phyloP scores from a whole-genome alignment of 2,888 invertebrate genomes.

The Gasteruption jaculator region DNA sequence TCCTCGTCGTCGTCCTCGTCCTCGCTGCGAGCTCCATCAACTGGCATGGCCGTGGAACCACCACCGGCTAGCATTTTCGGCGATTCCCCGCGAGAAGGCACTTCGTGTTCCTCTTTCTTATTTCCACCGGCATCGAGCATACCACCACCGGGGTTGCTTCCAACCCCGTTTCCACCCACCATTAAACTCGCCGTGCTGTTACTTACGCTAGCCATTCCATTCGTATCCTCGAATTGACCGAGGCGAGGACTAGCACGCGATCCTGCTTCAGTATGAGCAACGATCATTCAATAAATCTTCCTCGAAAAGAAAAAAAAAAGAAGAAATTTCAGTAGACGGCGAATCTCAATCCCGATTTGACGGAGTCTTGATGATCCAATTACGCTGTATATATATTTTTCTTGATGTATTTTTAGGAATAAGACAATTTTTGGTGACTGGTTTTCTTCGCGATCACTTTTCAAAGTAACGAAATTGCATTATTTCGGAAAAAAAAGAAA shows the following conservation, averaged over 20 bases:
- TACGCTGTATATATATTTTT: too few relatives aligned
- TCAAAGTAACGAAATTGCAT: too few relatives aligned
- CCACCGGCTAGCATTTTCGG: slow-evolving; percentile 33
- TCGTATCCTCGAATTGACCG: slow-evolving; percentile 34
- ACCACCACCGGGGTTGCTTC: slow-evolving; percentile 30
- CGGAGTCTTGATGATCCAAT: too few relatives aligned
- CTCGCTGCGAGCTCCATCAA: slow-evolving; percentile 27
- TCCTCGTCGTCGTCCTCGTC: slow-evolving; percentile 20
- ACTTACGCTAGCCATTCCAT: too few relatives aligned
- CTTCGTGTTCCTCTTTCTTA: slow-evolving; percentile 49
- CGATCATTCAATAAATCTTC: too few relatives aligned
- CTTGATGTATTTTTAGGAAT: too few relatives aligned
- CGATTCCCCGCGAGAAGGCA: slow-evolving; percentile 50
- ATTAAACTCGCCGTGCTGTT: slow-evolving; percentile 7
- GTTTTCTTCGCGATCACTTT: too few relatives aligned
- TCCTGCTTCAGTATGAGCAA: slow-evolving; percentile 33
- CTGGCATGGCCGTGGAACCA: slow-evolving; percentile 30
- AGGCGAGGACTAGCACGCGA: slow-evolving; percentile 37
- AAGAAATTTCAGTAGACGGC: too few relatives aligned
- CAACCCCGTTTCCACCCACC: slow-evolving; percentile 26
- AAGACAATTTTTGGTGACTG: too few relatives aligned
- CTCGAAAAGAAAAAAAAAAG: too few relatives aligned
- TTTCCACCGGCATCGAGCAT: slow-evolving; percentile 20
- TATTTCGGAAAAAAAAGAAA: too few relatives aligned
- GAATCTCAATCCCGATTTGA: too few relatives aligned